Percentiles rank a stretch among this genome's conserved stretches.
phyloP scores from a whole-genome alignment of 1,140 invertebrate species.

The Drosophila sturtevanti region DNA sequence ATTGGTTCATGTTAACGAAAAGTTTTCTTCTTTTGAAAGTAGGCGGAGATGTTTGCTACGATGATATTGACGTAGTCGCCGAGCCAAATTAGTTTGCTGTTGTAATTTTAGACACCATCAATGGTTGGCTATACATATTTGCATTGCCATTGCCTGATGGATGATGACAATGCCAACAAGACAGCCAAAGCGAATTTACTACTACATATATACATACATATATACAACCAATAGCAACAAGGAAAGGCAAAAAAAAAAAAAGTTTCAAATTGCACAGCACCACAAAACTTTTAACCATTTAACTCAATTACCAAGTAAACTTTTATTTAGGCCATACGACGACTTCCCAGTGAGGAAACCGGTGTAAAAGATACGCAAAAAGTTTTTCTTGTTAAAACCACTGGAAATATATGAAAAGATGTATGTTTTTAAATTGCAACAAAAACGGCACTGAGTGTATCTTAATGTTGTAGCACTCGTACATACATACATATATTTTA shows the following conservation, averaged over 20 bases:
- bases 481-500: too few species aligned
- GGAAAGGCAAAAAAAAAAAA: conserved; percentile 31
- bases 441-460: too few species aligned
- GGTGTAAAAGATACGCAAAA: conserved; percentile 5
- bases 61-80: conserved; percentile 65
- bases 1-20: conserved; percentile 56
- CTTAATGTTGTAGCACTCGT: background rate
- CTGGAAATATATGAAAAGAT: background rate
- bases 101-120: conserved; percentile 68
- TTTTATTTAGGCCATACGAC: conserved; percentile 23
- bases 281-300: conserved; percentile 58
- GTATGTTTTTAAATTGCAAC: too few species aligned
- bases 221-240: too few species aligned
- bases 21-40: background rate
- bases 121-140: conserved; percentile 33
- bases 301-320: conserved; percentile 64
- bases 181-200: background rate
- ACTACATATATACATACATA: too few species aligned
- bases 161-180: conserved; percentile 37
- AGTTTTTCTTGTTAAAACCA: background rate
- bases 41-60: background rate
- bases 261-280: conserved; percentile 37
- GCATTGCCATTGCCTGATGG: conserved; percentile 31
- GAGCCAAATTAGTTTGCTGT: conserved; percentile 56
- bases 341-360: background rate